Evolutionary conservation across 2,113 vertebrate species (phyloP), one percentile per base, ranked within the genome.

Genomic region (Sinocyclocheilus rhinocerous): DNA sequence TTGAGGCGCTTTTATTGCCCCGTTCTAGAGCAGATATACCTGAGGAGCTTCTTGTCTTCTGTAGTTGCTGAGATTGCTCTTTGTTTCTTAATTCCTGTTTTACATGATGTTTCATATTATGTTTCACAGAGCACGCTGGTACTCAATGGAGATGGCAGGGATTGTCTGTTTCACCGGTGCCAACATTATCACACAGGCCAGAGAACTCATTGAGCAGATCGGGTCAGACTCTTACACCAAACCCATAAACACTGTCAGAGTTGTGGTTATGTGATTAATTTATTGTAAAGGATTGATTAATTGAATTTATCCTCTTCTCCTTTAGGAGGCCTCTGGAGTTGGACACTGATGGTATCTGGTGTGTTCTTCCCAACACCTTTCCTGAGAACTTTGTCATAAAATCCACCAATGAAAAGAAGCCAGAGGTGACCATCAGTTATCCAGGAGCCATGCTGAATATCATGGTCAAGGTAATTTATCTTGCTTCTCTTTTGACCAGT

Each of bases 81-180:
- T 84, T 45, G 18, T 59, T 84, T 73, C 45, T 4, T 76, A 24
- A 24, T 3, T 39, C 8, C 5, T 50, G 45, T 39, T 70, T 33
- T 39, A 42, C 7, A 15, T 26, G 10, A 36, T 50, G 9, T 5
- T 2, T 63, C 1, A 12, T 10, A 86, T 22, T 81, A 0, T 70
- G n/a, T 90, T 65, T 89, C 29, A 1, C 91, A 99, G 98, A 88
- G 98, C 98, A 15, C 97, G 98, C 79, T 99, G 98, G 98, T 99
- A 99, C 92, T 99, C 98, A 84, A 99, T 99, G 98, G 98, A 99
- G 91, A 99, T 99, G 98, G 98, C 98, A 0, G 98, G 98, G 52
- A 99, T 99, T 0, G 98, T 99, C 85, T 99, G 98, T 91, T 97
- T 95, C 91, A 99, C 98, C 0, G 98, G 98, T 11, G 98, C 98